These are phyloP conservation scores for Nephotettix cincticeps DNA, from an alignment of 1,140 invertebrate genomes.

Conservation along the genomic window DNA sequence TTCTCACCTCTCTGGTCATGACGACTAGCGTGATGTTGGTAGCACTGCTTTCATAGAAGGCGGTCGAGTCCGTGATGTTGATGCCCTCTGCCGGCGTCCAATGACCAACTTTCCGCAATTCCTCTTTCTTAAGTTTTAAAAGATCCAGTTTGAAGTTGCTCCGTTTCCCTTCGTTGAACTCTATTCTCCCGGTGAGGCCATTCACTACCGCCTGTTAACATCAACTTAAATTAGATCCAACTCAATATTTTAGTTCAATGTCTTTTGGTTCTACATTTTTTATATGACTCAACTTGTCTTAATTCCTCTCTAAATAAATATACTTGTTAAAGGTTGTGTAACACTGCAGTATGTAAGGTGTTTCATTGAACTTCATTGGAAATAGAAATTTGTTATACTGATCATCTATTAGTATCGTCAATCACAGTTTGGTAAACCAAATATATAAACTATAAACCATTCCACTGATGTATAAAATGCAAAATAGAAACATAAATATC, in stretches of 20 bases:
- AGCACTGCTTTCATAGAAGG: conserved; percentile 79
- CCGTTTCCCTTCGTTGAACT: conserved; percentile 81
- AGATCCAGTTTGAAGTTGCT: conserved; percentile 84
- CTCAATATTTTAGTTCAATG: background rate
- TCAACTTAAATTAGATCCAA: background rate
- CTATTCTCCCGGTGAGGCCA: conserved; percentile 84
- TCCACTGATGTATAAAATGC: too few species aligned
- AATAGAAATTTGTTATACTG: too few species aligned
- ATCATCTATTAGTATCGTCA: too few species aligned
- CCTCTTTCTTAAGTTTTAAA: conserved; percentile 75
- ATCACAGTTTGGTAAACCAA: too few species aligned
- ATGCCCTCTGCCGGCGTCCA: conserved; percentile 75
- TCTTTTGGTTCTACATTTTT: too few species aligned
- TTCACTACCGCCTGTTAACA: conserved; percentile 65
- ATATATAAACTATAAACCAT: too few species aligned
- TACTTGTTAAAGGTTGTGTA: too few species aligned
- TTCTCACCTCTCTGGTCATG: conserved; percentile 84
- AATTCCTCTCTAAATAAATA: too few species aligned
- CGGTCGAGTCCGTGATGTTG: conserved; percentile 78
- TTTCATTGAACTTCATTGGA: too few species aligned
- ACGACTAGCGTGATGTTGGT: conserved; percentile 87
- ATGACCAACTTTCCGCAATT: conserved; percentile 74
- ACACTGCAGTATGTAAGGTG: too few species aligned
- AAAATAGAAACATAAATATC: too few species aligned
- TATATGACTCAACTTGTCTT: too few species aligned